Conservation (phyloP, 2,113 vertebrate genomes). For the Haliaeetus leucogaster region DNA sequence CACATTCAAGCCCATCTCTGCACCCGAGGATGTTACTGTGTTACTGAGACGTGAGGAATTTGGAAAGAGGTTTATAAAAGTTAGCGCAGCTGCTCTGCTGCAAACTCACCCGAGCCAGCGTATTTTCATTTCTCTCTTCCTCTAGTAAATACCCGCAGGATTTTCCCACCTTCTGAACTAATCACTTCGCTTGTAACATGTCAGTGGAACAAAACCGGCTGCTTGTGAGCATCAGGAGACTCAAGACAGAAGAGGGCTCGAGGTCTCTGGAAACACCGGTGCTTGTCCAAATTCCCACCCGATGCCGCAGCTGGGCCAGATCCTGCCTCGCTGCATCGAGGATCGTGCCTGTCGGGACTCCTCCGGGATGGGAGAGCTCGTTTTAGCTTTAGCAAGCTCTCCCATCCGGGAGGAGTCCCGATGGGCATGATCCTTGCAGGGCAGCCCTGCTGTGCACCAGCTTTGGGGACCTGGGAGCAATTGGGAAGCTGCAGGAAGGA, state of each 20-base stretch:
- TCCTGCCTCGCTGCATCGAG: not conserved
- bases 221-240: not conserved
- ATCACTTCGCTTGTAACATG: not conserved
- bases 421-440: rapidly evolving
- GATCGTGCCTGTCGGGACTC: rapidly evolving
- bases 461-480: not conserved
- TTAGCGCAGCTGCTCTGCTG: not conserved
- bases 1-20: not conserved
- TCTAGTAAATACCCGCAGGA: not conserved
- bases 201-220: not conserved
- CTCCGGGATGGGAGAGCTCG: not conserved
- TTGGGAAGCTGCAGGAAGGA: not conserved
- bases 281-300: not conserved
- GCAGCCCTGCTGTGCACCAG: too few species aligned
- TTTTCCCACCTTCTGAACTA: not conserved
- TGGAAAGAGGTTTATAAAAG: not conserved
- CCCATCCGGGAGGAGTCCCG: rapidly evolving
- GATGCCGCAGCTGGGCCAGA: rapidly evolving
- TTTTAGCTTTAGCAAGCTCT: not conserved
- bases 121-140: not conserved
- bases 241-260: not conserved
- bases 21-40: not conserved
- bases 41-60: not conserved
- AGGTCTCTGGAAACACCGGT: not conserved
- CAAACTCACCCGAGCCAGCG: not conserved